Base-by-base conservation (phyloP, 2,888 invertebrate genomes). In the Melanchra persicariae region DNA sequence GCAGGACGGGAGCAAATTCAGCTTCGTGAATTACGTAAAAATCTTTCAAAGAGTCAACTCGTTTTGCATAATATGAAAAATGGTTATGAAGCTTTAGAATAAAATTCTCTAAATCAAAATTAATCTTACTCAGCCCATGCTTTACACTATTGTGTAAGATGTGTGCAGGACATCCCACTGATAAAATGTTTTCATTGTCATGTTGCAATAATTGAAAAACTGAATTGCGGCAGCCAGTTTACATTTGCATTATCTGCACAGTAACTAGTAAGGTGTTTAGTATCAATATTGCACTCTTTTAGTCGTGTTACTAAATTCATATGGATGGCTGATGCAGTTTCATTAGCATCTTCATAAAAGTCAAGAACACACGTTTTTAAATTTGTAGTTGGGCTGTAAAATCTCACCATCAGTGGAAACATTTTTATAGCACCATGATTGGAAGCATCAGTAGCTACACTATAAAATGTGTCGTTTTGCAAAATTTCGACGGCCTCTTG, bases 291-390 rank as follows among this genome's bases (percentile, higher is more conserved):
- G 49, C 49, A 12, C 22, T 49, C 22, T 24, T 24, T 49, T 22
- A 49, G 49, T 49, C 49, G 12, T 49, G 49, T 49, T 12, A 49
- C 22, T 24, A 49, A 49, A 49, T 49, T 49, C 49, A 12, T 22
- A 22, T 49, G 22, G 49, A 49, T 49, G 52, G 26, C 24, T 52
- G 52, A 52, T 52, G 52, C 22, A 52, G 52, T 52, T 52, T 52
- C 52, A 52, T 52, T 24, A 12, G 22, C 49, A 24, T 49, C 49
- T 49, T 22, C 49, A 49, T 49, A 22, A 49, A 49, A 49, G 49
- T 49, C 49, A 49, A 49, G 49, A 24, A 22, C 49, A 22, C 49
- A 49, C 49, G 22, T 49, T 49, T 49, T 49, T 12, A 49, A 49
- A 24, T 49, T 49, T 49, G 22, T 49, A 12, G 22, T 49, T 24